A percentile compares a stretch with the other conserved stretches of the same genome.
These are phyloP conservation scores for Zaprionus camerounensis DNA, from an alignment of 1,140 invertebrate genomes.

Conservation along the genomic window DNA sequence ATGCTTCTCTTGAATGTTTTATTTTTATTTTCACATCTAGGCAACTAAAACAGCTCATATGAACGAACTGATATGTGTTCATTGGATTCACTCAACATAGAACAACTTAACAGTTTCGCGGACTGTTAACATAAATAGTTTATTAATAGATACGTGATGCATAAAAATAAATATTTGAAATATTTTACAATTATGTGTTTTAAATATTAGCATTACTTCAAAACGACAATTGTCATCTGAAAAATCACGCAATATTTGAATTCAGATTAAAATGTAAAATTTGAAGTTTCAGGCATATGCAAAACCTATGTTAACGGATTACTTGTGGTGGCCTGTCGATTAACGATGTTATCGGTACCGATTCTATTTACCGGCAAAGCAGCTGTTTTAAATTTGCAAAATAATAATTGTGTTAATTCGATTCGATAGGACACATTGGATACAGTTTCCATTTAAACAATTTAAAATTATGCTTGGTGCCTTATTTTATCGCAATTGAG, in stretches of 20 bases:
- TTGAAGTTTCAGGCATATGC: background rate
- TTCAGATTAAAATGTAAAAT: background rate
- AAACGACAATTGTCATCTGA: background rate
- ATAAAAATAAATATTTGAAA: background rate
- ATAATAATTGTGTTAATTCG: too few species aligned
- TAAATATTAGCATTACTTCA: background rate
- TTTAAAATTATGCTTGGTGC: background rate
- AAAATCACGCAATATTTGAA: background rate
- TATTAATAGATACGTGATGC: background rate
- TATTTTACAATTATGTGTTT: background rate
- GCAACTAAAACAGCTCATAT: background rate
- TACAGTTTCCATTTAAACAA: background rate
- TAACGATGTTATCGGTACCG: background rate
- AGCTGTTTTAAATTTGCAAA: background rate
- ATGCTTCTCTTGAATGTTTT: constrained; percentile 1
- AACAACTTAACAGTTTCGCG: background rate
- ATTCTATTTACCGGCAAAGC: background rate
- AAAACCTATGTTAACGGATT: background rate
- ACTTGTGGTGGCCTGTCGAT: background rate
- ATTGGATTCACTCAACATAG: background rate
- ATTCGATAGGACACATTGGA: too few species aligned
- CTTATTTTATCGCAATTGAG: constrained; percentile 15
- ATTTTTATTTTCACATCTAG: constrained; percentile 9
- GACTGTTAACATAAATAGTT: background rate
- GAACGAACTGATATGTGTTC: background rate